phyloP scores from a whole-genome alignment of 2,113 vertebrate genomes.

The Shinisaurus crocodilurus region DNA sequence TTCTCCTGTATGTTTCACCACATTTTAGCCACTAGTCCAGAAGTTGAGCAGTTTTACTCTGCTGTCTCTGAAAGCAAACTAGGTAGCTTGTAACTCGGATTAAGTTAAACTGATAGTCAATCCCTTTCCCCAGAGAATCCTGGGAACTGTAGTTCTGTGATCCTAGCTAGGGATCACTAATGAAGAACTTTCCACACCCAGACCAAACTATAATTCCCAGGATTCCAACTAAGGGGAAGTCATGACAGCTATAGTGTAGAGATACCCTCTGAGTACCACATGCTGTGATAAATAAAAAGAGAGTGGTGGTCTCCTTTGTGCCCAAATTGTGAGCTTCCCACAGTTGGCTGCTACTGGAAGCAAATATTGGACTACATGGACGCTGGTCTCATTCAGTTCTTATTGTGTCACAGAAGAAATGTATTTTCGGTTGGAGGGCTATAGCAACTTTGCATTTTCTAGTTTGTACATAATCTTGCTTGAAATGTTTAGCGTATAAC shows the following conservation, averaged over 20 bases:
- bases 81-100: not conserved
- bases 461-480: not conserved
- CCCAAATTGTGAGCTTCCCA: no score
- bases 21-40: not conserved
- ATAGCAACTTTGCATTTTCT: not conserved
- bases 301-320: no score
- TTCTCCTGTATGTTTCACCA: not conserved
- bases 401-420: not conserved
- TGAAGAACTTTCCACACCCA: not conserved
- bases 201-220: no score
- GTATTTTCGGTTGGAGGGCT: no score
- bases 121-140: not conserved
- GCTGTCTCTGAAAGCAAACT: not conserved
- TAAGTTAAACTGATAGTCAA: not conserved
- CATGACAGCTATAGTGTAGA: no score
- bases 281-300: no score
- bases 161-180: not conserved
- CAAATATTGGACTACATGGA: no score
- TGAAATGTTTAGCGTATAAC: not conserved
- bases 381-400: no score
- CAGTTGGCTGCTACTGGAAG: no score
- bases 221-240: no score
- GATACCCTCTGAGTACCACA: no score
- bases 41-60: not conserved
- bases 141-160: not conserved